phyloP scores from a whole-genome alignment of 2,888 invertebrate genomes.

The Halictus quadricinctus region DNA sequence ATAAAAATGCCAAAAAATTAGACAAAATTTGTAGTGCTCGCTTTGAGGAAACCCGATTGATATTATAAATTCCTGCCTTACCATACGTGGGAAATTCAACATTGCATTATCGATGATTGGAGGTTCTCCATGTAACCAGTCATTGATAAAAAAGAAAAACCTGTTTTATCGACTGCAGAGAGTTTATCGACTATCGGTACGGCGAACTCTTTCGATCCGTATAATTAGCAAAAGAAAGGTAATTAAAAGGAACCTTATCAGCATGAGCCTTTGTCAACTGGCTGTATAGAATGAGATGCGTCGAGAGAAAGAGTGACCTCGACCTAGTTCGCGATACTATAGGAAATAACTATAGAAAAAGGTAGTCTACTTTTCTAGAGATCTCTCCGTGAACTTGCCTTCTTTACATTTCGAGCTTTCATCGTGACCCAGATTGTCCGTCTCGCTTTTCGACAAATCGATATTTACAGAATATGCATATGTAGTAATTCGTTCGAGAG shows the following conservation, averaged over 20 bases:
- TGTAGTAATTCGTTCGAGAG: conserved; percentile 24
- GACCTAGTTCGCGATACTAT: conserved; percentile 34
- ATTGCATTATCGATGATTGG: neutral
- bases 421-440: conserved; percentile 52
- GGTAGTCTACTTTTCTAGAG: conserved; percentile 22
- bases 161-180: conserved; percentile 18
- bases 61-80: neutral
- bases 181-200: neutral
- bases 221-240: neutral
- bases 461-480: conserved; percentile 38
- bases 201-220: neutral
- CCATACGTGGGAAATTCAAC: neutral
- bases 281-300: neutral
- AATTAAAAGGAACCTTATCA: conserved; percentile 29
- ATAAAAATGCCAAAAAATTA: neutral
- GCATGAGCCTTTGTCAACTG: neutral
- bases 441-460: conserved; percentile 41
- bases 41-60: neutral
- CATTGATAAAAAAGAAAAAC: neutral
- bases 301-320: conserved; percentile 19
- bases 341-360: conserved; percentile 30
- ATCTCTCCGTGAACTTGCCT: conserved; percentile 19
- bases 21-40: neutral
- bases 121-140: neutral
- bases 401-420: conserved; percentile 43